A percentile compares a stretch with the other conserved stretches of the same genome.
These are phyloP conservation scores for Scotopteryx bipunctaria DNA, from an alignment of 2,888 invertebrate species.

Conservation along the genomic window DNA sequence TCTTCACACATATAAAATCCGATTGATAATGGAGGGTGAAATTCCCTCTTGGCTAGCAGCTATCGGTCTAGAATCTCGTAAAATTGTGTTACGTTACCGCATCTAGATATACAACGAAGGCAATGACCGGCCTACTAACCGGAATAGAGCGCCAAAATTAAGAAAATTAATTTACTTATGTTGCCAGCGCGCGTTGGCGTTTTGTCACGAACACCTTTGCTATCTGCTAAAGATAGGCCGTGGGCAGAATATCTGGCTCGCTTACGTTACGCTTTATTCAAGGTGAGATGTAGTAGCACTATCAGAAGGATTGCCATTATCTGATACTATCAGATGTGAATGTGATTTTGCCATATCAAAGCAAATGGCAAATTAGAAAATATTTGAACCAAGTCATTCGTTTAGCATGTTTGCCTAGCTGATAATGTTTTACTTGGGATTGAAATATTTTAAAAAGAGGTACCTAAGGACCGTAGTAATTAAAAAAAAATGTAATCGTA, in stretches of 20 bases:
- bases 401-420: too few relatives aligned
- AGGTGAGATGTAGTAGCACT: slow-evolving; percentile 28
- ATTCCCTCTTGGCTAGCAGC: too few relatives aligned
- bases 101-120: slow-evolving; percentile 38
- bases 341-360: slow-evolving; percentile 1
- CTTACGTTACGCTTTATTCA: slow-evolving; percentile 25
- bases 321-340: slow-evolving; percentile 5
- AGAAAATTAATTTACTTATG: slow-evolving; percentile 21
- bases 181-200: slow-evolving; percentile 37
- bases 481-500: too few relatives aligned
- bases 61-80: slow-evolving; percentile 9
- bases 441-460: not conserved
- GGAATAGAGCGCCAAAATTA: slow-evolving; percentile 55
- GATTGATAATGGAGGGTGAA: too few relatives aligned
- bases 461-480: too few relatives aligned
- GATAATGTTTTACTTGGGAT: too few relatives aligned
- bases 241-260: slow-evolving; percentile 35
- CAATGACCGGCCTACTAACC: slow-evolving; percentile 73
- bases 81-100: slow-evolving; percentile 15
- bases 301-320: slow-evolving; percentile 10
- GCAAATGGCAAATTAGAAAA: not conserved
- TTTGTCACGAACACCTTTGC: slow-evolving; percentile 22
- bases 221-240: slow-evolving; percentile 29
- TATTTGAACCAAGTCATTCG: too few relatives aligned
- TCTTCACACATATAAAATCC: too few relatives aligned